Base-by-base conservation (phyloP, 2,113 vertebrate genomes). In the Upupa epops region DNA sequence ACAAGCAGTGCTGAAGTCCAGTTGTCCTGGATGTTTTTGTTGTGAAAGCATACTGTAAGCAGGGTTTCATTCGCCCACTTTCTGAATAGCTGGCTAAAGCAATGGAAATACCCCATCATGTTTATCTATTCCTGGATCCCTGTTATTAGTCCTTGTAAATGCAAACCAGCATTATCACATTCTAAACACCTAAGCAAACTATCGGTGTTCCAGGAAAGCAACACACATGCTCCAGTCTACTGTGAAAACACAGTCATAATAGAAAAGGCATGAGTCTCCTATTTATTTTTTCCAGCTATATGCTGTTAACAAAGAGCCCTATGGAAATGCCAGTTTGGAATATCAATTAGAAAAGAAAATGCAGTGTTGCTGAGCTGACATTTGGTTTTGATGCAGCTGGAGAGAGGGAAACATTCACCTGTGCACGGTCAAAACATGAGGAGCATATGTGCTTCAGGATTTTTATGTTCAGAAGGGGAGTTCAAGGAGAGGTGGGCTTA, bases 91-190 rank as follows among this genome's bases (percentile, higher is more conserved):
- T 97, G 92, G 86, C 86, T 75, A 68, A 80, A 45, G 46, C 11
- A 1, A 73, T 96, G 94, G 95, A 97, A 98, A 96, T 92, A 73
- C 55, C 46, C 81, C 1, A 3, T 95, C 82, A 89, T 75, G 48
- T 93, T 92, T 93, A 95, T 93, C 83, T 96, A 8, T 93, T 97
- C 75, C 75, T 74, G 71, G 54, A 90, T 86, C 81, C 42, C 56
- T 77, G 28, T 52, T 92, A 92, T 59, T 91, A 93, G n/a, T 52
- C 40, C 36, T 54, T 91, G 58, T 71, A 95, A 94, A 96, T 37
- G 68, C 59, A 95, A 84, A 80, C 77, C 84, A 95, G 77, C 68
- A 79, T 94, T 91, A 90, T 90, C 91, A 72, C 86, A 48, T 49
- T 78, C 49, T 91, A 63, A 90, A 73, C 61, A 87, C 59, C 48